These are phyloP conservation scores for Pseudochirops corinnae DNA, from an alignment of 2,797 vertebrate species.

Conservation along the genomic window DNA sequence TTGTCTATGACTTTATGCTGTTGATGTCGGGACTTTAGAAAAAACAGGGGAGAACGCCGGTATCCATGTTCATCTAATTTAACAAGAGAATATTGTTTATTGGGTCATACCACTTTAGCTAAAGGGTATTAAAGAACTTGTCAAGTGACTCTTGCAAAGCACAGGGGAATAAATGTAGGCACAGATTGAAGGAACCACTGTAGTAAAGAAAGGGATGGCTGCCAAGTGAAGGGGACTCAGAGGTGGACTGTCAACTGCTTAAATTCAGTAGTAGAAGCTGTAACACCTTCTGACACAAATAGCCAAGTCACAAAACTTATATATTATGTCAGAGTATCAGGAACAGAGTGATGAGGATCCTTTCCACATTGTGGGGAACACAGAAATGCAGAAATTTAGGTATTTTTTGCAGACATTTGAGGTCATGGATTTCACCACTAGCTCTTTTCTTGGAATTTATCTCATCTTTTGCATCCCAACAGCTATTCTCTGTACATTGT, in stretches of 20 bases:
- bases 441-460: background rate
- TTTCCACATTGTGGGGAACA: background rate
- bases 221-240: background rate
- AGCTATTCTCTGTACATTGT: background rate
- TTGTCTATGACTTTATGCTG: constrained; percentile 81
- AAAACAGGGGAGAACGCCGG: constrained; percentile 89
- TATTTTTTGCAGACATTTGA: background rate
- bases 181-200: background rate
- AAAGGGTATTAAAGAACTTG: background rate
- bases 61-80: constrained; percentile 90
- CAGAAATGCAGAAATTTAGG: background rate
- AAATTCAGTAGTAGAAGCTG: background rate
- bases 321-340: background rate
- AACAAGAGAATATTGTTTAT: background rate
- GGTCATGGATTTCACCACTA: background rate
- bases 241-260: background rate
- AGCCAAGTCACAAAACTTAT: background rate
- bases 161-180: background rate
- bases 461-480: background rate
- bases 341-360: background rate
- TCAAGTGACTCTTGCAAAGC: background rate
- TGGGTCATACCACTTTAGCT: background rate
- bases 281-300: background rate
- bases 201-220: background rate
- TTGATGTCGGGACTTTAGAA: constrained; percentile 88